Evolutionary conservation across 2,797 vertebrate genomes (phyloP).

Genomic region (Allobates femoralis): DNA sequence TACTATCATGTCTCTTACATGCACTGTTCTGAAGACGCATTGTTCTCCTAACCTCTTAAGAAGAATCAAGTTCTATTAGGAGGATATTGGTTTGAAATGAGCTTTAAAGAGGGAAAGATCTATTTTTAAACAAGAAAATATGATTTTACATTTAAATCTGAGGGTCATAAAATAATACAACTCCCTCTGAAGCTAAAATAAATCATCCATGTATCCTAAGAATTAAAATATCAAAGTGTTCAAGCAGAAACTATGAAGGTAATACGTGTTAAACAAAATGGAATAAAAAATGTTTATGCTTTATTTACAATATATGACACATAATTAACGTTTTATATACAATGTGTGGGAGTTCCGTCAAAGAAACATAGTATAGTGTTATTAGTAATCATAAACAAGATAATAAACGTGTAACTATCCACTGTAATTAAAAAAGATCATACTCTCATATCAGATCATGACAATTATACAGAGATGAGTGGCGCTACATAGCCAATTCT

Average conservation of each 20-base stretch:
- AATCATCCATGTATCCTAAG: not conserved
- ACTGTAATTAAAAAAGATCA: constrained; percentile 2
- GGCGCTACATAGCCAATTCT: not conserved
- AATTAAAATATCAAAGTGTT: constrained; percentile 35
- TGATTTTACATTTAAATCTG: constrained; percentile 64
- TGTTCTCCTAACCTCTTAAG: constrained; percentile 75
- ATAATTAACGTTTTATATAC: not conserved
- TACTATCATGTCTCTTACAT: constrained; percentile 78
- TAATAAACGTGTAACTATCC: not conserved
- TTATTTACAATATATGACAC: constrained; percentile 11
- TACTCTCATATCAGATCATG: not conserved
- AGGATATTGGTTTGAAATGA: constrained; percentile 70
- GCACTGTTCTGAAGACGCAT: constrained; percentile 76
- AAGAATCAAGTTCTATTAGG: constrained; percentile 76
- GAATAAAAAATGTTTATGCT: constrained; percentile 78
- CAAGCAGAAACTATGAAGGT: not conserved
- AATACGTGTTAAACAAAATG: constrained; percentile 20
- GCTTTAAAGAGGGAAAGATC: constrained; percentile 61
- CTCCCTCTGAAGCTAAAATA: constrained; percentile 13
- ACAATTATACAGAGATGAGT: not conserved
- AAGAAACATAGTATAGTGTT: not conserved
- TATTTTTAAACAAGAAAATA: constrained; percentile 66
- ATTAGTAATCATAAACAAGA: not conserved
- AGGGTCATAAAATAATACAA: constrained; percentile 30
- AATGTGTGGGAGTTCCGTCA: not conserved